These are phyloP conservation scores for Mantis religiosa DNA, from an alignment of 2,888 invertebrate species.

Conservation along the genomic window DNA sequence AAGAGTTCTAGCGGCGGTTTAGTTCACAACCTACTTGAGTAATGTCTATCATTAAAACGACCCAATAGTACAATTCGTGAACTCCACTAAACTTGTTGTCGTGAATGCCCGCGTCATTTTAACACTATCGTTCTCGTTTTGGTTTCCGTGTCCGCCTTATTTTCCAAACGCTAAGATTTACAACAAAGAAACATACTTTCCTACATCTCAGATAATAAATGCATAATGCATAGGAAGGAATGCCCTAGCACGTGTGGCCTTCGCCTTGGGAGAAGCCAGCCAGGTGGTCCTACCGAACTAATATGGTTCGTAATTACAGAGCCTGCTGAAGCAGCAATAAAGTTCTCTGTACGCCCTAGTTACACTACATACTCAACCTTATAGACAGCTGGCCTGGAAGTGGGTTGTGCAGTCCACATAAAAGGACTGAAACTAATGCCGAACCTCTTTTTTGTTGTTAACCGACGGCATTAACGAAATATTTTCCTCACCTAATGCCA, in stretches of 20 bases:
- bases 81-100: too few species aligned
- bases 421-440: neutral
- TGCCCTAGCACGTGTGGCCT: neutral
- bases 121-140: too few species aligned
- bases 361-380: neutral
- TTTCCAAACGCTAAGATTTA: too few species aligned
- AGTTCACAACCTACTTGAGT: too few species aligned
- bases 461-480: neutral
- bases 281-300: neutral
- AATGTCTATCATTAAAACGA: too few species aligned
- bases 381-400: neutral
- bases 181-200: too few species aligned
- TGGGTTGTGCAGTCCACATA: neutral
- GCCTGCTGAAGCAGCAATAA: neutral
- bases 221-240: too few species aligned
- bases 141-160: too few species aligned
- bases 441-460: neutral
- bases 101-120: too few species aligned
- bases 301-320: neutral
- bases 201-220: too few species aligned
- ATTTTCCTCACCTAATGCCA: neutral
- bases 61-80: too few species aligned
- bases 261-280: neutral
- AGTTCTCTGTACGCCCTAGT: neutral
- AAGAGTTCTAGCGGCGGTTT: too few species aligned